Evolutionary conservation across 2,113 vertebrate species (phyloP), one percentile per base, ranked within the genome.

Genomic region (Trematocara marginatum): DNA sequence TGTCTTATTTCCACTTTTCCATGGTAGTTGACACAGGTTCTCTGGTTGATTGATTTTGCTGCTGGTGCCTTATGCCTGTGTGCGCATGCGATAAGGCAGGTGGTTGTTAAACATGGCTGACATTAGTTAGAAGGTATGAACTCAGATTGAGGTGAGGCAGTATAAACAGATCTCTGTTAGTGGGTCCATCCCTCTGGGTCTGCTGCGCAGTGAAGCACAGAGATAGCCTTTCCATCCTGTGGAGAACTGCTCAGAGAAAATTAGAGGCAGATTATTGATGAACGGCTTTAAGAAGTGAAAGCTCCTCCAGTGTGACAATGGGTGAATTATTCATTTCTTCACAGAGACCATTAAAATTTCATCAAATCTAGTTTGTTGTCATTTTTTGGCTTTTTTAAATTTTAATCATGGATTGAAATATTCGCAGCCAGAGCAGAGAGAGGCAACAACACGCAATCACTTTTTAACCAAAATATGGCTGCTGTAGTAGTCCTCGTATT

Each of bases 161-260:
- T 80, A 88, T 88, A 94, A 95, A 95, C 93, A 93, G 80, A 92
- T 80, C 82, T 79, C 47, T 34, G 57, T 88, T 94, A 94, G 95
- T 93, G 89, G 84, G 86, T 84, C 69, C 61, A 16, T 83, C 79
- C 89, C 92, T 88, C 83, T 74, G 80, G 88, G 84, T 87, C 78
- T 29, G 56, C 88, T 76, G 79, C 47, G 85, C 80, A 53, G 82
- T 92, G 89, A 89, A 76, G 87, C 88, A 78, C 64, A 56, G 66
- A 90, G 89, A 89, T 90, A 89, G 83, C 79, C 34, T 20, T 88
- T 87, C 85, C 76, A 81, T 86, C 83, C 78, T 54, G 80, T 85
- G 79, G 79, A 91, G 78, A 42, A 31, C 10, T 6, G 56, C 79
- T 87, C 34, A 15, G 6, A 81, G 79, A 76, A 92, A 89, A 93